Evolutionary conservation across 2,797 vertebrate species (phyloP).

Genomic region (Acrocephalus scirpaceus): DNA sequence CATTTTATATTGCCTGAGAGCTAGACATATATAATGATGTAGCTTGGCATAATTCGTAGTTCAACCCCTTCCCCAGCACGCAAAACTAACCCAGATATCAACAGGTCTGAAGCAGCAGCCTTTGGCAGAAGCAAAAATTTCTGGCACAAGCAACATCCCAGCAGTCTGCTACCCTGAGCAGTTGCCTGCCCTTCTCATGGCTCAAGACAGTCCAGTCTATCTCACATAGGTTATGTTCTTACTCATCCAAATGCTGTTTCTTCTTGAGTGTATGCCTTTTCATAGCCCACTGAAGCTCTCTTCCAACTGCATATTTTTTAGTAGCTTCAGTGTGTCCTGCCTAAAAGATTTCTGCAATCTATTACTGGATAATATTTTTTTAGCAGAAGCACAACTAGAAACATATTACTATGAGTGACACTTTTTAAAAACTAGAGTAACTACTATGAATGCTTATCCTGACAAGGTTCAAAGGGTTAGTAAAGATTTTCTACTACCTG

Average conservation of each 20-base stretch:
- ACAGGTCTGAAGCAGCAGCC: not conserved
- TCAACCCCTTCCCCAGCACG: not conserved
- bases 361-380: not conserved
- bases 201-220: not conserved
- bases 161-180: not conserved
- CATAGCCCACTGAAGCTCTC: not conserved
- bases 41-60: not conserved
- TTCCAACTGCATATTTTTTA: not conserved
- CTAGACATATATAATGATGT: not conserved
- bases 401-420: not conserved
- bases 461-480: not conserved
- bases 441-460: not conserved
- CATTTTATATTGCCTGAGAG: not conserved
- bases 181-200: not conserved
- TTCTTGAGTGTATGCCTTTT: not conserved
- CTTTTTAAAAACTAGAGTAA: not conserved
- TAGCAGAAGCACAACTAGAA: not conserved
- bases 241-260: not conserved
- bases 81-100: not conserved
- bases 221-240: not conserved
- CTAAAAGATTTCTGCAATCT: not conserved
- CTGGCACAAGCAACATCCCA: not conserved
- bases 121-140: not conserved
- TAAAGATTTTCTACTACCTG: slow-evolving; percentile 4
- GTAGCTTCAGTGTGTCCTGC: not conserved